A percentile compares a stretch with the other conserved stretches of the same genome.
Conservation (phyloP, 2,888 invertebrate genomes). For the Apomyelois bistriatella region DNA sequence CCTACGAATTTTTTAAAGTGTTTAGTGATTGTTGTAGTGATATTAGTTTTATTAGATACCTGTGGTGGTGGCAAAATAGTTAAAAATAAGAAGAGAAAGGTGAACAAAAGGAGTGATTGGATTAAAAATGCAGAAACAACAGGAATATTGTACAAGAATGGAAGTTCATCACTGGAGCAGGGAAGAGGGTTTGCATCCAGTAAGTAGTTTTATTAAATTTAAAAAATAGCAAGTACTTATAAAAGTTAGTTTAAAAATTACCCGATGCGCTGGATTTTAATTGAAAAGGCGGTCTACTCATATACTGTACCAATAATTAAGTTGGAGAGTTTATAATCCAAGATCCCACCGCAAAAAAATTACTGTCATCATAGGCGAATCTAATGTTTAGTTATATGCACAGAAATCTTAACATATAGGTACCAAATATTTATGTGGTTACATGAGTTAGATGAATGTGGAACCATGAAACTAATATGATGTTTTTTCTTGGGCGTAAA, state of each 20-base stretch:
- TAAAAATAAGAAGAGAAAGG: conserved; percentile 40
- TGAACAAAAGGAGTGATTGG: conserved; percentile 18
- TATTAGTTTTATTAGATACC: conserved; percentile 37
- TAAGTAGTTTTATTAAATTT: background rate
- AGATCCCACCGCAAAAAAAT: background rate
- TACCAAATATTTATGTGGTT: no score
- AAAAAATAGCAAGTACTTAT: no score
- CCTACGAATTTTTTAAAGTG: conserved; percentile 44
- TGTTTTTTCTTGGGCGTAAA: no score
- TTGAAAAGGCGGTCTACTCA: no score
- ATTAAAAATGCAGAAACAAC: background rate
- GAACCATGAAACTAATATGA: no score
- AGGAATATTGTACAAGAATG: conserved; percentile 15
- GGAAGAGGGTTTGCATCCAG: conserved; percentile 44
- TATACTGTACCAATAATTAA: no score
- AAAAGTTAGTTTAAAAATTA: no score
- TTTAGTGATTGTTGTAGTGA: conserved; percentile 40
- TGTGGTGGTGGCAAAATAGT: conserved; percentile 35
- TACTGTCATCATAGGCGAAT: background rate
- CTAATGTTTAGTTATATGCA: background rate
- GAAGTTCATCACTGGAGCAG: conserved; percentile 24
- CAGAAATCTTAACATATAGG: no score
- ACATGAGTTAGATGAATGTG: no score
- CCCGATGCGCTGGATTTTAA: no score
- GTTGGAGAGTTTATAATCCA: background rate